Conservation (phyloP, 1,140 invertebrate genomes). For the Charaxes varanes region DNA sequence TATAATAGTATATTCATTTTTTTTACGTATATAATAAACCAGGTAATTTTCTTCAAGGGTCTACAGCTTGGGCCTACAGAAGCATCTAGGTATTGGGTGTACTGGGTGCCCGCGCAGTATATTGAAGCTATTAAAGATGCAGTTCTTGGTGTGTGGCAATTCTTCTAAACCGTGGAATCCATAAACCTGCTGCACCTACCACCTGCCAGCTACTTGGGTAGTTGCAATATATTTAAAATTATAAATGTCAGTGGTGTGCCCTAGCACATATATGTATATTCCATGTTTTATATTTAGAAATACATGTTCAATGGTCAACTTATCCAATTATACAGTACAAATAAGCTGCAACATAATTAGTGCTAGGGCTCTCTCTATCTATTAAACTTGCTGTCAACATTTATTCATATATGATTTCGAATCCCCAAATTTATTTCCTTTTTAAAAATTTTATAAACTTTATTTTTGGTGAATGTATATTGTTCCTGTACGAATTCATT, state of each 20-base stretch:
- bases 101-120: conserved; percentile 96
- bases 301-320: conserved; percentile 15
- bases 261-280: conserved; percentile 23
- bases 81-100: conserved; percentile 93
- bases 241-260: conserved; percentile 24
- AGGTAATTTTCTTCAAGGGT: conserved; percentile 73
- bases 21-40: no score
- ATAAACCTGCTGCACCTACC: conserved; percentile 42
- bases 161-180: conserved; percentile 75
- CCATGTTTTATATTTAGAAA: conserved; percentile 21
- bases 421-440: conserved; percentile 11
- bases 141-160: conserved; percentile 91
- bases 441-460: conserved; percentile 9
- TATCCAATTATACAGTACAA: conserved; percentile 18
- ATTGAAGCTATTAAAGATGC: conserved; percentile 94
- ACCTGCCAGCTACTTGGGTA: conserved; percentile 47
- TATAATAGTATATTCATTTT: no score
- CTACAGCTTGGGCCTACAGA: conserved; percentile 92
- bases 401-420: conserved; percentile 3
- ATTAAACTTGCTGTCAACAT: conserved; percentile 1
- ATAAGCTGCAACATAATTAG: conserved; percentile 12
- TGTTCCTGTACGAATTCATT: conserved; percentile 36
- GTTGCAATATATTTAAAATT: conserved; percentile 55
- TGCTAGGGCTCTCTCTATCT: conserved; percentile 16
- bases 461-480: conserved; percentile 19